Evolutionary conservation across 2,888 invertebrate genomes (phyloP).

Genomic region (Platerodrilus igneus): DNA sequence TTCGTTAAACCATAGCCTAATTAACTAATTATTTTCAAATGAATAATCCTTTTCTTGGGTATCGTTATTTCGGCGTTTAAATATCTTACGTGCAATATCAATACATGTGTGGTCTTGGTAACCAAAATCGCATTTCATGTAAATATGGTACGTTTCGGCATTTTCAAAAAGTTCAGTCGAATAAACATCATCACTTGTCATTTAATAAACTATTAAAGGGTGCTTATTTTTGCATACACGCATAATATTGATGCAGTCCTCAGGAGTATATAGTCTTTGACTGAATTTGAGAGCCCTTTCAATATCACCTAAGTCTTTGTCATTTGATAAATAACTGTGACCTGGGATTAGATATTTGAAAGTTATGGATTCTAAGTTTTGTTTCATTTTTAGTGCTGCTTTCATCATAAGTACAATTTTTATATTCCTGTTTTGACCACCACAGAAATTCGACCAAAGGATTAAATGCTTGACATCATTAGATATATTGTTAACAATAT

Average conservation of each 20-base stretch:
- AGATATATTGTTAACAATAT: slow-evolving; percentile 18
- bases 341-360: slow-evolving; percentile 4
- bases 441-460: slow-evolving; percentile 26
- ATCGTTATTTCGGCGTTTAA: too few species aligned
- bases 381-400: neutral
- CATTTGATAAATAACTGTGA: slow-evolving; percentile 6
- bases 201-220: neutral
- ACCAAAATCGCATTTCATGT: too few species aligned
- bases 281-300: neutral
- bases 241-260: slow-evolving; percentile 1
- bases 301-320: slow-evolving; percentile 1
- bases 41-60: too few species aligned
- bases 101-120: too few species aligned
- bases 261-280: slow-evolving; percentile 3
- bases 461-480: slow-evolving; percentile 19
- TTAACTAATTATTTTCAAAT: too few species aligned
- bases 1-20: too few species aligned
- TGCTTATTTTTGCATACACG: slow-evolving; percentile 2
- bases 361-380: neutral
- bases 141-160: too few species aligned
- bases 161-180: too few species aligned
- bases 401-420: slow-evolving; percentile 25
- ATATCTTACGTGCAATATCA: too few species aligned
- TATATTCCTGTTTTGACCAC: slow-evolving; percentile 29
- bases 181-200: too few species aligned